These are phyloP conservation scores for Ormyrus pomaceus DNA, from an alignment of 2,888 invertebrate genomes.

Conservation along the genomic window DNA sequence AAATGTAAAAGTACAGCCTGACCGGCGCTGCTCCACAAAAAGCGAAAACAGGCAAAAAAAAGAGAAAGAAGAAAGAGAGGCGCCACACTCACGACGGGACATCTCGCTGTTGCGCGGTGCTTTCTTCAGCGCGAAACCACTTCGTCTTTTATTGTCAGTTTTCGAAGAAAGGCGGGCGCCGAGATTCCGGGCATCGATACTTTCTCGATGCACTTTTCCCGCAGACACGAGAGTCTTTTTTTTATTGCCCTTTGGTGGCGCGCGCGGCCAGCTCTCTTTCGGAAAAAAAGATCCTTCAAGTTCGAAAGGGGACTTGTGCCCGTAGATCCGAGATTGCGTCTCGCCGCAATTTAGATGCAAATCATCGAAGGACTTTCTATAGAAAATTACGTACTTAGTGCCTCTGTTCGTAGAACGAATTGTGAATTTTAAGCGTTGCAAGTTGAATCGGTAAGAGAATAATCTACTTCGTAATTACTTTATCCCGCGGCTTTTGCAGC, in stretches of 20 bases:
- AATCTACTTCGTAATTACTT: conserved; percentile 50
- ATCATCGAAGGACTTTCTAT: conserved; percentile 56
- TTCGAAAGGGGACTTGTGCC: conserved; percentile 7
- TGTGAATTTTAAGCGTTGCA: conserved; percentile 51
- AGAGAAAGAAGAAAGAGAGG: conserved; percentile 11
- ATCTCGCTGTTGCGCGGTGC: conserved; percentile 21
- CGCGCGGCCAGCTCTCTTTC: neutral
- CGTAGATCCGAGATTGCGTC: conserved; percentile 53
- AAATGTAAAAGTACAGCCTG: too few species aligned
- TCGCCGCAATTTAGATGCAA: conserved; percentile 56
- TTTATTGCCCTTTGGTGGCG: conserved; percentile 26
- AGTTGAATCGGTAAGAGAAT: conserved; percentile 33
- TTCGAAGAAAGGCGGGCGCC: conserved; percentile 57
- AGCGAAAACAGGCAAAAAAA: neutral
- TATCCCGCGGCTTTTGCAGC: neutral
- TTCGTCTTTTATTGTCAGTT: conserved; percentile 42
- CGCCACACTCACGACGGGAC: conserved; percentile 37
- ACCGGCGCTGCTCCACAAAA: neutral
- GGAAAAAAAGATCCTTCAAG: conserved; percentile 35
- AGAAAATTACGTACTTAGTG: conserved; percentile 56
- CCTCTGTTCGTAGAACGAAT: conserved; percentile 41
- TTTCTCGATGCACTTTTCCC: conserved; percentile 40
- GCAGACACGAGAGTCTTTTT: conserved; percentile 14
- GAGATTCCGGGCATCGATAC: conserved; percentile 54
- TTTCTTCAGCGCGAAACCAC: conserved; percentile 50